Base-by-base conservation (phyloP, 2,888 invertebrate genomes). In the Tinea trinotella region DNA sequence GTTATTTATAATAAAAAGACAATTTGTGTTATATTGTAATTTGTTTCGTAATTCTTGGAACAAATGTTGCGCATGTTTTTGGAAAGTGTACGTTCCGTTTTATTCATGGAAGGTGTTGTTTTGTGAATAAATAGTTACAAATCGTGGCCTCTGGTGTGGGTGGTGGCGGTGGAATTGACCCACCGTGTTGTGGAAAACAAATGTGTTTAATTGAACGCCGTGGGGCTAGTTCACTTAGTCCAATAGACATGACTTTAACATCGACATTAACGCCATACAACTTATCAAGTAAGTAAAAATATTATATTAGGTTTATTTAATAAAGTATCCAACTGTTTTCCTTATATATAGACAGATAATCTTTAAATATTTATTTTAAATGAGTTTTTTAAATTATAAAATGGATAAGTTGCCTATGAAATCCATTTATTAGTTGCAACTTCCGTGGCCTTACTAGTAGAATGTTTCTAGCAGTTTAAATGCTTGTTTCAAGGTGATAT, bases 181-280 rank as follows among this genome's bases (percentile, higher is more conserved):
- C 68, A 64, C 63, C 63, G 57, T 63, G 62, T 55, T 65, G 64
- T 65, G 66, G 66, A 61, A 69, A 57, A 57, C 67, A 70, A 68
- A 79, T 79, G 76, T 78, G 78, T 63, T 62, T 74, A 58, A 63
- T 72, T 64, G 69, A 76, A 66, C 70, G 67, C 62, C 70, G 67
- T 62, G 67, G 68, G 58, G 62, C 63, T 57, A 19, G 13, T 1
- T 69, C 62, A 59, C 65, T 70, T 63, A 63, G 64, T 62, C 66
- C 71, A 64, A 61, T 70, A 61, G 74, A 74, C 57, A 84, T 83
- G 81, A 84, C 81, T 62, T 66, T 84, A 62, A 74, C 83, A 44
- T 74, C 76, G 54, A 76, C 78, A 64, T 65, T 81, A 65, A 68
- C 69, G 56, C 64, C 72, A 22, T 77, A 71, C 67, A 80, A 83